Percentiles rank a stretch among this genome's conserved stretches.
Evolutionary conservation across 2,797 vertebrate species (phyloP).

Genomic region (Amblyopsis hoosieri): DNA sequence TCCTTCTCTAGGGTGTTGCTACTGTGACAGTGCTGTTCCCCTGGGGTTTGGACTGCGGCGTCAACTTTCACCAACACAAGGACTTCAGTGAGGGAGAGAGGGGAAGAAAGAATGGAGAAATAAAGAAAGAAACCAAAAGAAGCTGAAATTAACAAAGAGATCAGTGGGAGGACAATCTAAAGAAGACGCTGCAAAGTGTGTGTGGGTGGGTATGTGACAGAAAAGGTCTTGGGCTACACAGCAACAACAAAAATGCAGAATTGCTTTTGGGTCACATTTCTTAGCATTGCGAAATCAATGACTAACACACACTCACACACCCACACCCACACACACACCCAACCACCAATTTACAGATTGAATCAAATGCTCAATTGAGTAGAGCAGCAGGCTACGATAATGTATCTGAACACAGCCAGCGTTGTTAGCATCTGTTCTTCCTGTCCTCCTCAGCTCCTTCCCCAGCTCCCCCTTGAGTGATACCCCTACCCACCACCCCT

Average conservation of each 20-base stretch:
- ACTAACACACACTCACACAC: too few species aligned
- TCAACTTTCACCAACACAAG: constrained; percentile 55
- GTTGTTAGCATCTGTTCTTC: constrained; percentile 17
- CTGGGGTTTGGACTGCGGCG: constrained; percentile 40
- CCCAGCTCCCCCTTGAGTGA: constrained; percentile 44
- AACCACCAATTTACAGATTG: too few species aligned
- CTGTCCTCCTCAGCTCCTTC: constrained; percentile 21
- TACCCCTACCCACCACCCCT: constrained; percentile 22
- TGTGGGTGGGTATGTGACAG: not conserved
- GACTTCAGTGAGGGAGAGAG: constrained; percentile 19
- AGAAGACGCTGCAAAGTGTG: not conserved
- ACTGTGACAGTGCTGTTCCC: constrained; percentile 52
- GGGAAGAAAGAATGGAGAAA: not conserved
- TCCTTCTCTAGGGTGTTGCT: constrained; percentile 46
- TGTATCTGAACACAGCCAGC: not conserved
- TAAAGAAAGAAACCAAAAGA: constrained; percentile 20
- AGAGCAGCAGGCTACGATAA: not conserved
- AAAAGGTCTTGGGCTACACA: not conserved
- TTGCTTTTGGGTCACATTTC: too few species aligned
- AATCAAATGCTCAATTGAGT: too few species aligned
- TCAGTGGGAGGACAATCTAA: constrained; percentile 15
- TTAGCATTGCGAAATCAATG: too few species aligned
- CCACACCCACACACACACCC: too few species aligned
- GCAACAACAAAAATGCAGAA: too few species aligned
- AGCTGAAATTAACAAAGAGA: constrained; percentile 26